phyloP scores from a whole-genome alignment of 2,113 vertebrate genomes.

The Oxyruncus cristatus region DNA sequence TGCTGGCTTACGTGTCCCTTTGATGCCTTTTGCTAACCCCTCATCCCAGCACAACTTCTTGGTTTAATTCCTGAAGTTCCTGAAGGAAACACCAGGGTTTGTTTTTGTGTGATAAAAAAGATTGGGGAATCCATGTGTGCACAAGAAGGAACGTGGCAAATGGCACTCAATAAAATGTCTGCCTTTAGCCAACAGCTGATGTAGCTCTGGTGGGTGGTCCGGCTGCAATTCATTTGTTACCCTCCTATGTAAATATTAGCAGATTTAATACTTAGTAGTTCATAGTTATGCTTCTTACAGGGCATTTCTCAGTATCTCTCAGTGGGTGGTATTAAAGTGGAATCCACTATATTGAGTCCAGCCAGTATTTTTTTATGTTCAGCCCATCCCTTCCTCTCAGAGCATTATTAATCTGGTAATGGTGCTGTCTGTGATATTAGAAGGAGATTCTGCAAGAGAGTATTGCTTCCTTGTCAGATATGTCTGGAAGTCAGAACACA shows the following conservation, averaged over 20 bases:
- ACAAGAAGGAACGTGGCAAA: not conserved
- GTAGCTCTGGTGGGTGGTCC: not conserved
- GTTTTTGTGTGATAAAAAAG: not conserved
- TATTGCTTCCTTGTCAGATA: not conserved
- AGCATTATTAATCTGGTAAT: not conserved
- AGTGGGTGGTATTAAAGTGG: not conserved
- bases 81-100: not conserved
- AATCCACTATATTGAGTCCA: not conserved
- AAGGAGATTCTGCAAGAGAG: not conserved
- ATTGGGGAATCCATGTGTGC: not conserved
- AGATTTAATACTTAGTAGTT: not conserved
- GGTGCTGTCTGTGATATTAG: not conserved
- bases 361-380: not conserved
- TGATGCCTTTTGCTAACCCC: not conserved
- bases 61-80: not conserved
- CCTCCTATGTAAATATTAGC: not conserved
- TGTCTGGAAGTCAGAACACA: not conserved
- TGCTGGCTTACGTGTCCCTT: not conserved
- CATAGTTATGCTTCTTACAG: not conserved
- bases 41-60: not conserved
- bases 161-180: not conserved
- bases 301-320: not conserved
- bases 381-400: not conserved
- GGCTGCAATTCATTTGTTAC: not conserved
- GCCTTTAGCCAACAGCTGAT: not conserved